These are phyloP conservation scores for Tapirus indicus DNA, from an alignment of 2,797 vertebrate species.

Conservation along the genomic window DNA sequence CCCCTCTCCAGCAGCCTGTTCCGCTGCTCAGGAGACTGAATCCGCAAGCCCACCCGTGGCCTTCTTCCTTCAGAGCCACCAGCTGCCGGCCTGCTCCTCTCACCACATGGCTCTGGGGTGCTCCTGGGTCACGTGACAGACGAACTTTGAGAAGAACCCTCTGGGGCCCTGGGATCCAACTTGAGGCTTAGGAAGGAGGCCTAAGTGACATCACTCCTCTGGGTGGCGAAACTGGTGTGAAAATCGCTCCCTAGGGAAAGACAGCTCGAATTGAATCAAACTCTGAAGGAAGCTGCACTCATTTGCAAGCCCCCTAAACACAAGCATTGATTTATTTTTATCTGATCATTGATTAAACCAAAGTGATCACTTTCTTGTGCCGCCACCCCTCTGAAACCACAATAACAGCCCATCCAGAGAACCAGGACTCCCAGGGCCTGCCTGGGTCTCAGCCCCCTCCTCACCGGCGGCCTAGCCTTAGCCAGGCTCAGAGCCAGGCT, in stretches of 20 bases:
- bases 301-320: not conserved
- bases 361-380: not conserved
- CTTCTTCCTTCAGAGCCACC: not conserved
- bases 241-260: not conserved
- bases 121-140: not conserved
- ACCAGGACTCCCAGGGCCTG: fast-evolving
- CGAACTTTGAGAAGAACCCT: not conserved
- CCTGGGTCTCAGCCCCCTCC: not conserved
- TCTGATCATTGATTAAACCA: not conserved
- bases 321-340: not conserved
- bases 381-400: not conserved
- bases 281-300: not conserved
- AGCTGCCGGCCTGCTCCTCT: not conserved
- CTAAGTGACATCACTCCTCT: not conserved
- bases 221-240: not conserved
- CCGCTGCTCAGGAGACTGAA: not conserved
- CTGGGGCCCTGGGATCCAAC: not conserved
- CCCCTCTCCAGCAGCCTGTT: not conserved
- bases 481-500: not conserved
- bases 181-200: not conserved
- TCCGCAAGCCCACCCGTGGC: not conserved
- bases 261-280: not conserved
- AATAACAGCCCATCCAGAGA: not conserved
- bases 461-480: no score
- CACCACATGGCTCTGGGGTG: not conserved